Evolutionary conservation across 2,797 vertebrate species (phyloP), one percentile per base, ranked within the genome.

Genomic region (Ceryle rudis): DNA sequence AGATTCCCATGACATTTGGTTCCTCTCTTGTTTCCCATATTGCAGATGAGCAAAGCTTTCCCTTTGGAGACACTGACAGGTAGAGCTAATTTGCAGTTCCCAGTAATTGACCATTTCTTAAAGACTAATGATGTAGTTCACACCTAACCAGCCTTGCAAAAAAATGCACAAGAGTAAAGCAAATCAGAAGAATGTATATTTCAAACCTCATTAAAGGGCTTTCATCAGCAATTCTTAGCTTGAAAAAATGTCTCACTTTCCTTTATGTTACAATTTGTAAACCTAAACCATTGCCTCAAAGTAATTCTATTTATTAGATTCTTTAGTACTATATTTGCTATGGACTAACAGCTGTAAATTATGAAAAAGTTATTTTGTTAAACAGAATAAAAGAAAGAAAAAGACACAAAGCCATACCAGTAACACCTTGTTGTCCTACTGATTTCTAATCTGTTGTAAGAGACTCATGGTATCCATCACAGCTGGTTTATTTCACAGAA

Each of bases 51-150:
- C 61, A 92, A 91, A 92, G 57, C 84, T 93, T 96, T 97, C 87
- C 69, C 79, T 96, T 93, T 93, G 89, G 93, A 95, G 62, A 82
- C 66, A 80, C 92, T 93, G 95, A 95, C 94, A 97, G 90, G 95
- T 81, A 95, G 51, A 92, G 86, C 82, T 97, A 95, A 97, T 97
- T 97, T 96, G 64, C 89, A 96, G 73, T 86, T 92, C 62, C 89
- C 90, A 42, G 77, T 97, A 96, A 97, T 46, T 97, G 93, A 95
- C 79, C 72, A 92, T 94, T 95, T 96, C 94, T 95, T 95, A 91
- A 96, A 94, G 89, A 96, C 93, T 96, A 97, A 96, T 96, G 90
- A 97, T 82, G 83, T 89, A 94, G 90, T 85, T 95, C 90, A 69
- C 54, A 95, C 81, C 95, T 93, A 95, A 95, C 91, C 54, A 95